These are phyloP conservation scores for Galagoides demidoff DNA, from an alignment of 2,797 vertebrate species.

Conservation along the genomic window DNA sequence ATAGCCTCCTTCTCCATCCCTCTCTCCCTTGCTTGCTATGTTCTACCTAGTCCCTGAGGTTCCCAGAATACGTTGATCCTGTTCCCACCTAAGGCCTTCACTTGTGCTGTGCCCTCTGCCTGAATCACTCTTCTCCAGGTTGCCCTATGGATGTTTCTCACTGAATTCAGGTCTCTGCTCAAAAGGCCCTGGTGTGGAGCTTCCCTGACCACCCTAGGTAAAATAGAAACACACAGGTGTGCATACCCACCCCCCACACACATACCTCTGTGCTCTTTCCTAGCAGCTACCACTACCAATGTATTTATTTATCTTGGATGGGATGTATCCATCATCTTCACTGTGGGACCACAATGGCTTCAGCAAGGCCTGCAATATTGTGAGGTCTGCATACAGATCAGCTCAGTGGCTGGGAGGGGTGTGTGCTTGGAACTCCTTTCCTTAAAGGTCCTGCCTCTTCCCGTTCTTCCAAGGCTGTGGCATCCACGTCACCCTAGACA, in stretches of 20 bases:
- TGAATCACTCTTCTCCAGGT: neutral
- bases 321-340: neutral
- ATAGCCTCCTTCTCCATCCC: neutral
- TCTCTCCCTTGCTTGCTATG: neutral
- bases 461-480: neutral
- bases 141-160: neutral
- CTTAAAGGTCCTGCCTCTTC: neutral
- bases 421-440: neutral
- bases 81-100: neutral
- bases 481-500: neutral
- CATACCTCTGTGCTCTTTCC: neutral
- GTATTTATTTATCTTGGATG: neutral
- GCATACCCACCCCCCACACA: neutral
- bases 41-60: neutral
- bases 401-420: neutral
- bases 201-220: neutral
- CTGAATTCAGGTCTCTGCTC: neutral
- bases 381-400: neutral
- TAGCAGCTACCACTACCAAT: neutral
- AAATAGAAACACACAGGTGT: neutral
- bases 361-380: neutral
- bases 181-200: neutral
- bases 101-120: neutral
- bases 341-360: neutral
- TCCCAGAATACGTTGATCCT: neutral